Evolutionary conservation across 2,113 vertebrate genomes (phyloP), one percentile per base, ranked within the genome.

Genomic region (Drymodes brunneopygia): DNA sequence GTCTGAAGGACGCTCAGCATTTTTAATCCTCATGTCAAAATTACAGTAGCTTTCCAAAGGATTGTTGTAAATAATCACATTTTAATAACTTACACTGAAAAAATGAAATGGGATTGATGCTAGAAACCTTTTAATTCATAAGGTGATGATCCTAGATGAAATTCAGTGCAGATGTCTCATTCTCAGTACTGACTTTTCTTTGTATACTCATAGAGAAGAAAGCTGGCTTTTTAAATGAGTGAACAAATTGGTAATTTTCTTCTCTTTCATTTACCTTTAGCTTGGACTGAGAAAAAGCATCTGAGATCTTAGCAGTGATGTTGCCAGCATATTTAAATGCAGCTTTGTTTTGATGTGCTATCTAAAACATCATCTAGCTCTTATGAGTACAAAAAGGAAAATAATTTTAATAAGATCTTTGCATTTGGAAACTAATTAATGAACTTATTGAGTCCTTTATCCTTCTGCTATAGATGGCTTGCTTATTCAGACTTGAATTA

Each of bases 401-500:
- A 66, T 18, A 28, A 64, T 71, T 81, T 57, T 81, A 78, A 28
- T 70, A 56, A 48, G 22, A 38, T 51, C 6, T 15, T 83, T 73
- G 24, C 48, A 25, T 73, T 78, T 83, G 14, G 38, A 50, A 56
- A 77, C 25, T 77, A 48, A 81, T 15, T 88, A 15, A 54, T 92
- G 36, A 61, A 35, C 66, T 74, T 97, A 97, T 23, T 54, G 58
- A 94, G 38, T 66, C 42, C 35, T 95, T 97, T 92, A 71, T 92
- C 74, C 51, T 92, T 94, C 81, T 88, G 20, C 86, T 95, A 20
- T 82, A 99, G 99, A 70, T 99, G 99, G 99, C 97, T 99, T 97
- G 98, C 98, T 84, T 99, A 98, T 81, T 98, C 98, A 62, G 97
- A 98, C 38, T 56, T 92, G 62, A 98, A 98, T 96, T 99, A 98